phyloP scores from a whole-genome alignment of 35 echinoderm and acorn worm genomes.

The Chiridota heheva region DNA sequence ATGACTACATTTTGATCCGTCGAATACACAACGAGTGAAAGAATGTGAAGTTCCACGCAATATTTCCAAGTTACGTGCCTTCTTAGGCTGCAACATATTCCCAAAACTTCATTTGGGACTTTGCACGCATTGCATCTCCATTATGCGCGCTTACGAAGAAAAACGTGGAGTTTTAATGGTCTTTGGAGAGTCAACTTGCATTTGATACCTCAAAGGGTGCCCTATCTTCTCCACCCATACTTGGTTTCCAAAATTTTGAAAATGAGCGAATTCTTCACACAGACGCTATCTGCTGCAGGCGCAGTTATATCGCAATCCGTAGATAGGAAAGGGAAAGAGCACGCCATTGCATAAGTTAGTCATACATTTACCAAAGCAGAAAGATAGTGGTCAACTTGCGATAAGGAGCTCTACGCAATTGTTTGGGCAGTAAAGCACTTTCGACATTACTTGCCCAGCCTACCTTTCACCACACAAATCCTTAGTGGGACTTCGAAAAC shows the following conservation, averaged over 20 bases:
- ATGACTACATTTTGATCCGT: constrained; percentile 42
- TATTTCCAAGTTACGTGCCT: neutral
- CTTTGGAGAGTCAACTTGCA: constrained; percentile 10
- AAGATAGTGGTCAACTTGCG: constrained; percentile 32
- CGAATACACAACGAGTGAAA: constrained; percentile 34
- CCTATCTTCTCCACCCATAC: neutral
- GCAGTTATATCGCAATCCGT: constrained; percentile 4
- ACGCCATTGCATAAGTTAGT: constrained; percentile 58
- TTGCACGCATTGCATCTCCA: constrained; percentile 20
- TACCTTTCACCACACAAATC: constrained; percentile 36
- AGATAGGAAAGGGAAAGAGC: constrained; percentile 20
- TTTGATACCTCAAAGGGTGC: neutral
- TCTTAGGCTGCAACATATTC: constrained; percentile 35
- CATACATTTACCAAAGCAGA: constrained; percentile 16
- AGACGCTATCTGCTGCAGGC: constrained; percentile 10
- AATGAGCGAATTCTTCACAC: neutral
- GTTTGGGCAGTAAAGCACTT: constrained; percentile 60
- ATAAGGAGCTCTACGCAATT: constrained; percentile 34
- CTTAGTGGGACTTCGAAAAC: neutral
- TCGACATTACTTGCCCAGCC: constrained; percentile 23
- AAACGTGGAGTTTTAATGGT: constrained; percentile 17
- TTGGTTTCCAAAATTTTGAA: constrained; percentile 10
- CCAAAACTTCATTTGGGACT: constrained; percentile 6
- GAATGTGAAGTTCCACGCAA: constrained; percentile 35
- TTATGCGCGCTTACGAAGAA: constrained; percentile 2